These are phyloP conservation scores for Coenonympha glycerion DNA, from an alignment of 2,888 invertebrate genomes.

Conservation along the genomic window DNA sequence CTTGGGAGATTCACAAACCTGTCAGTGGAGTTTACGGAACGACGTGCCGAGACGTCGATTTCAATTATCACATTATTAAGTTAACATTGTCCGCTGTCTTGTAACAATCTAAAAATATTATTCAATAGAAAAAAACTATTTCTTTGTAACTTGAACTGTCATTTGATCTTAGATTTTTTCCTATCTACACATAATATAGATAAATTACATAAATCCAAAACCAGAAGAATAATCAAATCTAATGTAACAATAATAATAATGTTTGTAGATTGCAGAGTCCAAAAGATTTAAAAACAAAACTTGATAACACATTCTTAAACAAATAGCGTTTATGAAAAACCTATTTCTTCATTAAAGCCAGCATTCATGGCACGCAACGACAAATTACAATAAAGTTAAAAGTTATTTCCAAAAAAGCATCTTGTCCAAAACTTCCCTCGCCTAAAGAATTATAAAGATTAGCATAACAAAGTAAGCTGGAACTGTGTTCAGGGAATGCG, in stretches of 20 bases:
- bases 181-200: too few relatives aligned
- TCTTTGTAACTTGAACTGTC: too few relatives aligned
- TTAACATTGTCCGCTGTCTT: slow-evolving; percentile 9
- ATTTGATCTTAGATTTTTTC: too few relatives aligned
- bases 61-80: slow-evolving; percentile 23
- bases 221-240: too few relatives aligned
- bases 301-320: background rate
- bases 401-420: slow-evolving; percentile 70
- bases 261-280: too few relatives aligned
- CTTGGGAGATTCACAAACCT: slow-evolving; percentile 63
- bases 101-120: too few relatives aligned
- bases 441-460: slow-evolving; percentile 73
- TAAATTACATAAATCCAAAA: too few relatives aligned
- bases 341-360: slow-evolving; percentile 29
- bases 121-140: too few relatives aligned
- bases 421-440: slow-evolving; percentile 60
- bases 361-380: slow-evolving; percentile 49
- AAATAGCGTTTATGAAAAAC: too few relatives aligned
- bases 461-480: slow-evolving; percentile 73
- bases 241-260: too few relatives aligned
- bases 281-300: too few relatives aligned
- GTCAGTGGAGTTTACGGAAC: slow-evolving; percentile 56
- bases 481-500: slow-evolving; percentile 65
- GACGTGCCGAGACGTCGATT: slow-evolving; percentile 29
- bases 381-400: slow-evolving; percentile 70